Base-by-base conservation (phyloP, 2,888 invertebrate genomes). In the Scaptomyza cyrtandrae region DNA sequence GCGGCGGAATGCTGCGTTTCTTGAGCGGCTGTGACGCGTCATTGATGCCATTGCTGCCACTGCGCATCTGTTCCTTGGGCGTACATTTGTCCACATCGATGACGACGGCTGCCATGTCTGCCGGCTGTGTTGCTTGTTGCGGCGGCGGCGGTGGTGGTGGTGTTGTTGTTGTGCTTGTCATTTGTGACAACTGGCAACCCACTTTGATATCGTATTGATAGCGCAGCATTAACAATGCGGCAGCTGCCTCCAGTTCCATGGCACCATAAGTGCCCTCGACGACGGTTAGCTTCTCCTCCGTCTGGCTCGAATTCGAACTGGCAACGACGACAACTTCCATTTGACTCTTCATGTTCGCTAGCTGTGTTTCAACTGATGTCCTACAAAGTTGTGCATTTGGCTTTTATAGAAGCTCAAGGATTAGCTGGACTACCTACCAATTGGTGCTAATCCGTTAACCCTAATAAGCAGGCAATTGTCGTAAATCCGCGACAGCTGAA, bases 161-260 rank as follows among this genome's bases (percentile, higher is more conserved):
- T 10, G 43, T 19, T 10, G 49, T 14, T 6, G 10, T 43, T 11
- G 56, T 57, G 5, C 46, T 41, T 5, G 53, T 14, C 14, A 7
- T 27, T 14, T 48, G 9, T 16, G 27, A 16, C 44, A 39, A 48
- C 16, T 39, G 16, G 19, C 46, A 37, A 35, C 27, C 13, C 9
- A 37, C 54, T 0, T 46, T 57, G 6, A 63, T 33, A 10, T 80
- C 69, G 19, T 70, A 72, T 16, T 84, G 82, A 57, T 77, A 79
- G 57, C 89, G 87, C 2, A 88, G 52, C 85, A 87, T 62, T 1
- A 86, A 43, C 24, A 88, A 37, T 0, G 85, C 89, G 0, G 81
- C 57, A 0, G 85, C 89, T 0, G 89, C 89, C 55, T 88, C 87
- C 43, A 84, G 7, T 37, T 86, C 86, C 14, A 64, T 13, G 3